A percentile compares a stretch with the other conserved stretches of the same genome.
Conservation (phyloP, 2,888 invertebrate genomes). For the Diploptera punctata region DNA sequence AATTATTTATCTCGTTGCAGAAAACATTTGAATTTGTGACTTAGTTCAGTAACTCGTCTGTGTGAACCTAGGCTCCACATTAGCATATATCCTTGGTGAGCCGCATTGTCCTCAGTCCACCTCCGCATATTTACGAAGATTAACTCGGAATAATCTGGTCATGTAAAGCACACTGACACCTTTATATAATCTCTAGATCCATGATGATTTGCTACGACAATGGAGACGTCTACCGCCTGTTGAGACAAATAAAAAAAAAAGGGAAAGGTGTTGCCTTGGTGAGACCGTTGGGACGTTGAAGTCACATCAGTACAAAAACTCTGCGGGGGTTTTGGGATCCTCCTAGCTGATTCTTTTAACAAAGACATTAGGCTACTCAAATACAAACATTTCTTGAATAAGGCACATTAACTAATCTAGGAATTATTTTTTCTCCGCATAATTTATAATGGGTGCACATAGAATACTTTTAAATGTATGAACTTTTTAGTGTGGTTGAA, state of each 20-base stretch:
- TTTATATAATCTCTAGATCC: neutral
- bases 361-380: no score
- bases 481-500: no score
- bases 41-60: no score
- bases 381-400: no score
- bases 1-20: no score
- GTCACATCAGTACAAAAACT: constrained; percentile 17
- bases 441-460: no score
- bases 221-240: constrained; percentile 8
- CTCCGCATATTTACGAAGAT: neutral
- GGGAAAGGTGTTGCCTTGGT: constrained; percentile 8
- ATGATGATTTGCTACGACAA: constrained; percentile 14
- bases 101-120: neutral
- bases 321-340: constrained; percentile 14
- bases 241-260: neutral
- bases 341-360: neutral
- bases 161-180: neutral
- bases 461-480: no score
- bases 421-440: no score
- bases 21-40: no score
- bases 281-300: neutral
- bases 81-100: neutral
- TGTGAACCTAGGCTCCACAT: no score
- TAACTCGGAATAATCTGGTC: no score
- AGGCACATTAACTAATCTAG: no score